Evolutionary conservation across 2,113 vertebrate species (phyloP).

Genomic region (Mugil cephalus): DNA sequence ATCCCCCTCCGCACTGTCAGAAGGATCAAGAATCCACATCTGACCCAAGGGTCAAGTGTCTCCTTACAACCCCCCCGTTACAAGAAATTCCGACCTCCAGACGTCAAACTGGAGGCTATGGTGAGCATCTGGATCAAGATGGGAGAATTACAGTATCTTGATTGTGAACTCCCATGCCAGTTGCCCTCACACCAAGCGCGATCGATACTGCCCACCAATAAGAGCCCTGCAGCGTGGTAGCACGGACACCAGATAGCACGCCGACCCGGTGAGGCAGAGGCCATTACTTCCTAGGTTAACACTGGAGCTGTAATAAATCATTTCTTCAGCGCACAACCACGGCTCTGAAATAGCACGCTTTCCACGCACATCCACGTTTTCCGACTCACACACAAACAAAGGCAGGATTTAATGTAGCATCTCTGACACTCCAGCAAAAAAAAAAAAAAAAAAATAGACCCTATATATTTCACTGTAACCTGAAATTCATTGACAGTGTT

Average conservation of each 20-base stretch:
- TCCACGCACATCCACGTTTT: neutral
- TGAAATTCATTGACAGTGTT: no score
- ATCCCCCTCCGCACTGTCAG: neutral
- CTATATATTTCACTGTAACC: no score
- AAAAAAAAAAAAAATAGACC: no score
- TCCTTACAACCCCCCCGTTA: neutral
- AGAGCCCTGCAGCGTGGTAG: constrained; percentile 14
- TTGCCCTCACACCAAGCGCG: constrained; percentile 27
- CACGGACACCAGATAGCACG: neutral
- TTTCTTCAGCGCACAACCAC: constrained; percentile 11
- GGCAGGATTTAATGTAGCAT: neutral
- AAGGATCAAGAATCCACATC: constrained; percentile 6
- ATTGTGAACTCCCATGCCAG: constrained; percentile 38
- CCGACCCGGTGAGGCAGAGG: constrained; percentile 38
- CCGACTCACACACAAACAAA: neutral
- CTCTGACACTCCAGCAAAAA: no score
- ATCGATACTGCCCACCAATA: constrained; percentile 56
- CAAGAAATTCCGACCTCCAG: constrained; percentile 27
- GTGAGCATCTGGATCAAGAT: constrained; percentile 37
- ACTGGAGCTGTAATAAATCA: constrained; percentile 43
- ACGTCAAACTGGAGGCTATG: constrained; percentile 18
- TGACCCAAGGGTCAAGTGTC: neutral
- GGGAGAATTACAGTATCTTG: constrained; percentile 36
- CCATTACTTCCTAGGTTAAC: constrained; percentile 41
- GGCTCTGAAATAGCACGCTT: neutral